Percentiles rank a stretch among this genome's conserved stretches.
Conservation (phyloP, 2,797 vertebrate species). For the Anniella stebbinsi region DNA sequence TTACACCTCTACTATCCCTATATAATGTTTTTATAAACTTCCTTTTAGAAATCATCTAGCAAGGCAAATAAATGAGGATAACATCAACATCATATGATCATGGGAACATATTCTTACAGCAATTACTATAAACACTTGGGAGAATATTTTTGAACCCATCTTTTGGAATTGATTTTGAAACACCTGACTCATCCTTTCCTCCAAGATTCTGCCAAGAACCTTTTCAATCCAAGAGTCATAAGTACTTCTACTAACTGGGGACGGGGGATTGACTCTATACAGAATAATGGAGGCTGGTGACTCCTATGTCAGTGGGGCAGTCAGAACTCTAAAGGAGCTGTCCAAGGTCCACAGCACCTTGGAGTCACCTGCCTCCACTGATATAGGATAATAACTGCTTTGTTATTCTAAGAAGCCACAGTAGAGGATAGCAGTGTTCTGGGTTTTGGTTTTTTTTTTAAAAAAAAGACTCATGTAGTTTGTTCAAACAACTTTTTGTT, state of each 20-base stretch:
- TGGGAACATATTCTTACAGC: neutral
- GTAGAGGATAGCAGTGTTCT: neutral
- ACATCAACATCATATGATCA: constrained; percentile 48
- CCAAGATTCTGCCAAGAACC: neutral
- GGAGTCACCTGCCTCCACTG: too few species aligned
- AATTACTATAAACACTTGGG: constrained; percentile 37
- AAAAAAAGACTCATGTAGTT: neutral
- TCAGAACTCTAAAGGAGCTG: too few species aligned
- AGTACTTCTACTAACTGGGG: neutral
- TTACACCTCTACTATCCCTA: constrained; percentile 55
- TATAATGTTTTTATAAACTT: constrained; percentile 55
- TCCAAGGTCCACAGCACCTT: too few species aligned
- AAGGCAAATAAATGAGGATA: constrained; percentile 53
- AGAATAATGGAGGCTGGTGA: neutral
- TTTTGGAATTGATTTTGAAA: neutral
- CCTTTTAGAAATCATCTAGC: constrained; percentile 60
- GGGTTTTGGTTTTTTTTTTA: too few species aligned
- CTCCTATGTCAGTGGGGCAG: too few species aligned
- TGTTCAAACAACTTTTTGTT: neutral
- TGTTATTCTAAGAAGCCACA: neutral
- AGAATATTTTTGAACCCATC: neutral
- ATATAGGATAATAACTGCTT: neutral
- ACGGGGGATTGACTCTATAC: neutral
- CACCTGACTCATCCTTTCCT: neutral
- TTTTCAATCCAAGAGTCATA: neutral